Conservation (phyloP, 2,888 invertebrate genomes). For the Rambutsinella grinnellia region DNA sequence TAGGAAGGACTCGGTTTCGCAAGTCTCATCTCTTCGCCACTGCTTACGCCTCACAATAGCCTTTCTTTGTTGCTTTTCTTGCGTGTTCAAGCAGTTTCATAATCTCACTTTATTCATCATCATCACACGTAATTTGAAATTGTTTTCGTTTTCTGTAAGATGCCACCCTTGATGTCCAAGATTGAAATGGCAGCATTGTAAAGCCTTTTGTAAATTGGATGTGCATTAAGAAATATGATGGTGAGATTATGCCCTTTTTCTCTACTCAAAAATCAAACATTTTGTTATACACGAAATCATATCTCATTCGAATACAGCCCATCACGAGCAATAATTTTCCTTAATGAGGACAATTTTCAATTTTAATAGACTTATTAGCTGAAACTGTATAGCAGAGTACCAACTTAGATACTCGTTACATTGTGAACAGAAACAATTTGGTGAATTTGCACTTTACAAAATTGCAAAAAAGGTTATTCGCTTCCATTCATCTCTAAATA, state of each 20-base stretch:
- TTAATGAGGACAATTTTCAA: slow-evolving; percentile 33
- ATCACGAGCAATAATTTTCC: background rate
- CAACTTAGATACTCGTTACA: too few species aligned
- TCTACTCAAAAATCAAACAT: background rate
- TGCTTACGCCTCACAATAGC: too few species aligned
- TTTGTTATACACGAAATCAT: slow-evolving; percentile 1
- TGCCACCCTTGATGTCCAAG: slow-evolving; percentile 24
- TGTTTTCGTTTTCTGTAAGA: slow-evolving; percentile 10
- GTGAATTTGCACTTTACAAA: too few species aligned
- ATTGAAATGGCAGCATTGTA: too few species aligned
- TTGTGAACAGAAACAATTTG: too few species aligned
- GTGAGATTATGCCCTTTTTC: slow-evolving; percentile 1
- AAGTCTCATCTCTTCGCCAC: too few species aligned
- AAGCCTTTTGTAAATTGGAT: slow-evolving; percentile 16
- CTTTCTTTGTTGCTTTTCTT: slow-evolving; percentile 3
- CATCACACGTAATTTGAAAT: too few species aligned
- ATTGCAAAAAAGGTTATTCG: too few species aligned
- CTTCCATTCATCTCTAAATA: too few species aligned
- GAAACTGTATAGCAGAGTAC: too few species aligned
- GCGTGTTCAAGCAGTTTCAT: slow-evolving; percentile 30
- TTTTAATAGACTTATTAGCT: too few species aligned
- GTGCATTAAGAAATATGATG: background rate
- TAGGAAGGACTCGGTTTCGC: slow-evolving; percentile 39
- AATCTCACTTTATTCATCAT: slow-evolving; percentile 21
- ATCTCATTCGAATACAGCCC: background rate